Evolutionary conservation across 2,113 vertebrate genomes (phyloP).

Genomic region (Malurus melanocephalus): DNA sequence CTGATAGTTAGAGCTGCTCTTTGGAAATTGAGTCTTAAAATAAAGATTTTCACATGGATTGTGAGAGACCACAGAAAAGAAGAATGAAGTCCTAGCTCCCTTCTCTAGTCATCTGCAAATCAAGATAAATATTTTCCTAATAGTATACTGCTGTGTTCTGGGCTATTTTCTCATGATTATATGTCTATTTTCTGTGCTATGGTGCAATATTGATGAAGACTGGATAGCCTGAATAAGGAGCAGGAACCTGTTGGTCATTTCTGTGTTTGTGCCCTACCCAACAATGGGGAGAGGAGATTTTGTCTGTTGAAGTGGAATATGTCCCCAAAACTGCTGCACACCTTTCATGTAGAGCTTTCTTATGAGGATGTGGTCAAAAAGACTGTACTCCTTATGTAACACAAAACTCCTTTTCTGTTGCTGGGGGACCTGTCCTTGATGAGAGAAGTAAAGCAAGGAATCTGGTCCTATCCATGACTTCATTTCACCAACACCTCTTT

Average conservation of each 20-base stretch:
- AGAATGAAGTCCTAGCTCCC: background rate
- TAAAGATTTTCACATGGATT: background rate
- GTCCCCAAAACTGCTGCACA: accelerated
- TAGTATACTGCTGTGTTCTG: background rate
- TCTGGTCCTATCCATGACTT: background rate
- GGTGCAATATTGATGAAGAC: background rate
- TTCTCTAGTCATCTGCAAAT: background rate
- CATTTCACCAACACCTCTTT: background rate
- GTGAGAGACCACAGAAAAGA: background rate
- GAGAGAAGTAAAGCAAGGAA: background rate
- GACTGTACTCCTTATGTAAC: background rate
- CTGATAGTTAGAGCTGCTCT: background rate
- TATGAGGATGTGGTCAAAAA: background rate
- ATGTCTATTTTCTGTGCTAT: background rate
- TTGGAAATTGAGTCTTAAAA: background rate
- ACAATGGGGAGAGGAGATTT: background rate
- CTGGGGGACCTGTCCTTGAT: background rate
- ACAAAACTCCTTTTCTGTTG: background rate
- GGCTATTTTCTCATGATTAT: background rate
- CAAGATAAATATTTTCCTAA: background rate
- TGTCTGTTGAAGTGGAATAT: background rate
- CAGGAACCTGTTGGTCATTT: background rate
- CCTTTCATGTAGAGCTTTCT: background rate
- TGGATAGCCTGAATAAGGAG: background rate
- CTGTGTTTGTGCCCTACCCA: background rate